Evolutionary conservation across 2,113 vertebrate genomes (phyloP).

Genomic region (Melierax canorus): DNA sequence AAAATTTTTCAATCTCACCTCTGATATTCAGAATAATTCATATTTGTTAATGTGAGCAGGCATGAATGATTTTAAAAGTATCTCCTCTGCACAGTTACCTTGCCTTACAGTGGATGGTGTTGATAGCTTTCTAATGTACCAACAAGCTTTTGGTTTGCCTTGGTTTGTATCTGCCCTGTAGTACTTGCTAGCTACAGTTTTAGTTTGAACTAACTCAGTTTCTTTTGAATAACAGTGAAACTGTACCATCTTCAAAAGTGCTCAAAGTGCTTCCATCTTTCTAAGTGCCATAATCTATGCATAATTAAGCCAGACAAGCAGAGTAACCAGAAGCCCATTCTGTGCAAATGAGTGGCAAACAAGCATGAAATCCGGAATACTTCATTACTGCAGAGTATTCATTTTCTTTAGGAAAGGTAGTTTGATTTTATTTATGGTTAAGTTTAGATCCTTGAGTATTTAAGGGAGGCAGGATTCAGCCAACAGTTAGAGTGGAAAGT

Average conservation of each 20-base stretch:
- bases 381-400: neutral
- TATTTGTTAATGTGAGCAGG: neutral
- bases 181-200: neutral
- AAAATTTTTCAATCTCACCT: neutral
- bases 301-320: neutral
- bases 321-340: neutral
- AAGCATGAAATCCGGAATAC: neutral
- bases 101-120: neutral
- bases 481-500: neutral
- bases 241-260: neutral
- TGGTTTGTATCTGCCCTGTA: neutral
- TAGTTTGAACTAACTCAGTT: neutral
- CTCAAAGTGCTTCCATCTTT: neutral
- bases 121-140: neutral
- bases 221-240: neutral
- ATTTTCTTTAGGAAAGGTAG: neutral
- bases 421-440: neutral
- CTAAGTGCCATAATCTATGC: neutral
- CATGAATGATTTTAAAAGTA: neutral
- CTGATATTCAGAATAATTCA: neutral
- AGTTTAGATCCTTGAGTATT: neutral
- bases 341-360: neutral
- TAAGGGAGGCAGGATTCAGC: neutral
- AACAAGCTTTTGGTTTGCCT: neutral
- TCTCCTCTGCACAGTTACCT: neutral